Base-by-base conservation (phyloP, 2,888 invertebrate species). In the Volucella inanis region DNA sequence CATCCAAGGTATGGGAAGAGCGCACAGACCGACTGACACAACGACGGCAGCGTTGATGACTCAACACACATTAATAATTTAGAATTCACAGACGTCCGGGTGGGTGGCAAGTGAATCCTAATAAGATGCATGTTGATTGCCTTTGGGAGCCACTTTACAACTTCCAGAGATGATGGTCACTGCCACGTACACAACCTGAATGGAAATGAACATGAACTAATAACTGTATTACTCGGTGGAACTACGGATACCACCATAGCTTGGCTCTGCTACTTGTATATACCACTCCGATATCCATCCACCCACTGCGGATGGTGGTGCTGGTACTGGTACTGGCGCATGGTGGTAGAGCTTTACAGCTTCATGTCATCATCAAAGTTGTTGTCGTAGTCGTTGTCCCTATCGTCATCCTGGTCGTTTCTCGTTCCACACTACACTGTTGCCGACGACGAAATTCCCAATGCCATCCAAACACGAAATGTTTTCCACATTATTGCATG, bases 41-140 rank as follows among this genome's bases (percentile, higher is more conserved):
- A 22, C 9, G n/a, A 2, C 22, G 12, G 38, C 31, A 31, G 3
- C 31, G 18, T 22, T 31, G 50, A 54, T 70, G 49, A 71, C 54
- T 72, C 78, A 79, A 47, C 62, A 72, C 76, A 62, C 61, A 72
- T 85, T 77, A 81, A 85, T 85, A 85, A 85, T 81, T 76, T 62
- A 85, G 49, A 77, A 55, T 62, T 45, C 68, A 52, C 52, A 71
- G 65, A 62, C 76, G 76, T 84, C 61, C 41, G 62, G 61, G 65
- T 47, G 15, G 11, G 18, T 14, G 14, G 9, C 18, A 14, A 3
- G 31, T 64, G 68, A 52, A 71, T 64, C 68, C 72, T 61, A 77
- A 79, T 83, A 87, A 87, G 83, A 87, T 87, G 87, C 78, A 87
- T 76, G 81, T 59, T 87, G 87, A 87, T 87, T 87, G 83, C 87